Evolutionary conservation across 2,888 invertebrate genomes (phyloP).

Genomic region (Chrysina gloriosa): DNA sequence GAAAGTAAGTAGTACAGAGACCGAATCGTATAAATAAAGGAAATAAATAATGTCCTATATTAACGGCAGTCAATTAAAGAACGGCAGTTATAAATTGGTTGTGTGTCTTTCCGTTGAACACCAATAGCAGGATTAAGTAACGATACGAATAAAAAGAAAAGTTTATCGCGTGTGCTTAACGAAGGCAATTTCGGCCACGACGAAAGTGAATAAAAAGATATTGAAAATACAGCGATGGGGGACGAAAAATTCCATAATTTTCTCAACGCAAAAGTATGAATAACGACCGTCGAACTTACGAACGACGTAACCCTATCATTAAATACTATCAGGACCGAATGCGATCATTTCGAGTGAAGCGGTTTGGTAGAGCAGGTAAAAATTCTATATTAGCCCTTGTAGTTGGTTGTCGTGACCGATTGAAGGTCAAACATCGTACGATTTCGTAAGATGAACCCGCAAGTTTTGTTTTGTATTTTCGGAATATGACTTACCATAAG

Average conservation of each 20-base stretch:
- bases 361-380: slow-evolving; percentile 27
- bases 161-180: background rate
- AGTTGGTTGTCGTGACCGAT: slow-evolving; percentile 27
- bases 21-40: background rate
- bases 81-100: slow-evolving; percentile 1
- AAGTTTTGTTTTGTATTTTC: no score
- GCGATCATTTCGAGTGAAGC: slow-evolving; percentile 2
- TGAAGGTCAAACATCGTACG: slow-evolving; percentile 34
- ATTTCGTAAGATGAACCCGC: slow-evolving; percentile 28
- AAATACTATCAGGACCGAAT: slow-evolving; percentile 22
- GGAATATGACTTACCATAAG: no score
- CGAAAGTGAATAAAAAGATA: background rate
- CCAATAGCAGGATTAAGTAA: background rate
- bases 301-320: slow-evolving; percentile 25
- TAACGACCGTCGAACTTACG: slow-evolving; percentile 11
- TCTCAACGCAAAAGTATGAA: background rate
- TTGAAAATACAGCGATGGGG: background rate
- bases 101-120: background rate
- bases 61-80: slow-evolving; percentile 17
- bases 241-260: slow-evolving; percentile 3
- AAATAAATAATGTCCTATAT: slow-evolving; percentile 27
- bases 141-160: background rate
- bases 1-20: background rate
- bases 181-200: background rate
- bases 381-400: slow-evolving; percentile 28